Evolutionary conservation across 2,797 vertebrate genomes (phyloP).

Genomic region (Falco biarmicus): DNA sequence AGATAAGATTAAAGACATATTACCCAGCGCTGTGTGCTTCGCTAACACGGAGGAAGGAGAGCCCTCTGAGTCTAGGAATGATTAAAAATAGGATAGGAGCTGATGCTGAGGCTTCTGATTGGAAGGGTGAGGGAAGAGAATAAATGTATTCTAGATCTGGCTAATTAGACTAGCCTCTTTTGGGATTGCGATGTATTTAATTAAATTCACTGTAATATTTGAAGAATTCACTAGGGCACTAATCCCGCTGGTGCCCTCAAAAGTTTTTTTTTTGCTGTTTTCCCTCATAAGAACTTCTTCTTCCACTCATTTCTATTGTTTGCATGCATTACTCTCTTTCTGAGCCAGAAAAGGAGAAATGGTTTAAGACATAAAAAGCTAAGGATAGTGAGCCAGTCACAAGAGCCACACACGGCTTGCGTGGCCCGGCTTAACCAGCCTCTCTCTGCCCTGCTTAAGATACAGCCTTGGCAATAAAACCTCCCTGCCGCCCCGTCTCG

Average conservation of each 20-base stretch:
- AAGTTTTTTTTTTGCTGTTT: constrained; percentile 50
- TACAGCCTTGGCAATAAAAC: accelerated
- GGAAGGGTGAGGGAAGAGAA: constrained; percentile 65
- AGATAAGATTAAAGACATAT: constrained; percentile 69
- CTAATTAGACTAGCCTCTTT: constrained; percentile 81
- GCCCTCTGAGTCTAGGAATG: constrained; percentile 63
- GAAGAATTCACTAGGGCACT: constrained; percentile 77
- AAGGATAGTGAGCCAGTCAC: accelerated
- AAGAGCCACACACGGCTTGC: accelerated
- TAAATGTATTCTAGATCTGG: constrained; percentile 79
- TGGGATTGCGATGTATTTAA: constrained; percentile 80
- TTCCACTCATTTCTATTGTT: constrained; percentile 49
- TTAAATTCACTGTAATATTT: constrained; percentile 82
- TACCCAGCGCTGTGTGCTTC: constrained; percentile 44
- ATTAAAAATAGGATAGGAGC: constrained; percentile 63
- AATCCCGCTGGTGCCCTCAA: constrained; percentile 74
- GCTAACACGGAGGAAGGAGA: constrained; percentile 28
- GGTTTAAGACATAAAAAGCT: not conserved
- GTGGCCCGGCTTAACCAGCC: not conserved
- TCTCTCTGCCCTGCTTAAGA: not conserved
- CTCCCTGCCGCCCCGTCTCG: accelerated
- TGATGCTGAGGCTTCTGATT: constrained; percentile 74
- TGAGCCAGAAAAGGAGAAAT: not conserved
- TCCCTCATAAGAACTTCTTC: constrained; percentile 54
- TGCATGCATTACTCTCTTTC: constrained; percentile 9